Evolutionary conservation across 2,888 invertebrate species (phyloP), one percentile per base, ranked within the genome.

Genomic region (Pogonocherus hispidulus): DNA sequence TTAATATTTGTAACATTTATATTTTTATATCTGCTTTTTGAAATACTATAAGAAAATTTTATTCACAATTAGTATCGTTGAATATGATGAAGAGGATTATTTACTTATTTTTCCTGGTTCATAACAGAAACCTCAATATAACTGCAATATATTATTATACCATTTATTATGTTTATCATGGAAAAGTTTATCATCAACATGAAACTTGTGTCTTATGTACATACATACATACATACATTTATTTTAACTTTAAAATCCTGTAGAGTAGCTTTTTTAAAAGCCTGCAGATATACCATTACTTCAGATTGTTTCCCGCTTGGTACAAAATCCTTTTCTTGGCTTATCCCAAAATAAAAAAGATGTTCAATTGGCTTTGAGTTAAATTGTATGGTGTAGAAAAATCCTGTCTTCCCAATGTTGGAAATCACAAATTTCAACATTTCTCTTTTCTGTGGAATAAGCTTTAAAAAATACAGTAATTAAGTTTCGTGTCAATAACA

Each of bases 341-440:
- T 66, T n/a, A 75, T 27, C 8, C 63, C 47, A 14, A 77, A 44
- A n/a, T 57, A 51, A 44, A 74, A 71, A 6, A 69, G 16, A 46
- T 73, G 67, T 32, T 73, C 71, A 5, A 73, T 16, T 6, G 66
- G 49, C 8, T 64, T 66, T 19, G 63, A 62, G 23, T 76, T 71
- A 5, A 71, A 67, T 27, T 70, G 46, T 75, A 76, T 76, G 0
- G 27, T 62, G 44, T 76, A 78, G 44, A 73, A 76, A 49, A 79
- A 72, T 32, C 78, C 77, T 9, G 74, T 76, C 35, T 72, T 20
- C 1, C 78, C 77, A 0, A 20, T 51, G 52, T 79, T 79, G 20
- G 47, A 35, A 20, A 78, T 70, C 14, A 60, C 49, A 47, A 79
- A 71, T 18, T 46, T 54, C 6, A 73, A 5, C 8, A 6, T 52